Percentiles rank a stretch among this genome's conserved stretches.
Evolutionary conservation across 2,797 vertebrate species (phyloP).

Genomic region (Sebastes hubbsi): DNA sequence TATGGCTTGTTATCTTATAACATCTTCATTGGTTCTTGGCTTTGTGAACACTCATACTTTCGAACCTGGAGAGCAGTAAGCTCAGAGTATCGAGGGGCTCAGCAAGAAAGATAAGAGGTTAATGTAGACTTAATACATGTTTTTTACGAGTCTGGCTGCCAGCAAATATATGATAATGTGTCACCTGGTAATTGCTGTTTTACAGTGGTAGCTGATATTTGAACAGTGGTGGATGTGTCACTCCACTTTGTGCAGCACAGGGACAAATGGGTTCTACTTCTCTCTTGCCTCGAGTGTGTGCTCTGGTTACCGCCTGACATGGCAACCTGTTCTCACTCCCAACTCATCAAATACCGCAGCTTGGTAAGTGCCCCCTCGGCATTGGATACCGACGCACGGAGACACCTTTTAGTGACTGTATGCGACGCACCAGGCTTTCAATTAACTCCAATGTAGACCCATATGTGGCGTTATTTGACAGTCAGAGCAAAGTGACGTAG

Average conservation of each 20-base stretch:
- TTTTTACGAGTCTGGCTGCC: neutral
- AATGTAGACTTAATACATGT: neutral
- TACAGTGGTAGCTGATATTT: neutral
- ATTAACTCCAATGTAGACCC: no score
- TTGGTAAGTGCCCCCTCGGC: no score
- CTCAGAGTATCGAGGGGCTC: neutral
- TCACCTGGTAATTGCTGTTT: neutral
- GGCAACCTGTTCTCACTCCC: neutral
- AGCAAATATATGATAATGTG: neutral
- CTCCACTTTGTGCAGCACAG: neutral
- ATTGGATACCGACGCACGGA: no score
- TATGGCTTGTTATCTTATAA: conserved; percentile 23
- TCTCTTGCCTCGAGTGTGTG: neutral
- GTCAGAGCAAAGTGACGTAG: no score
- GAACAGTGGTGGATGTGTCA: neutral
- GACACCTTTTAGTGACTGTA: no score
- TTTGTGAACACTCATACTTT: conserved; percentile 9
- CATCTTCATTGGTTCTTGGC: conserved; percentile 13
- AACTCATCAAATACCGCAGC: no score
- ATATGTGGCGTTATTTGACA: no score
- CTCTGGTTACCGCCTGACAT: neutral
- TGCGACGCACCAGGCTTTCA: no score
- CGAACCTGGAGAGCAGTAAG: neutral
- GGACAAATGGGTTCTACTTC: neutral
- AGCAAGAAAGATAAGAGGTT: conserved; percentile 1